Conservation (phyloP, 2,113 vertebrate genomes). For the Marmota flaviventris region DNA sequence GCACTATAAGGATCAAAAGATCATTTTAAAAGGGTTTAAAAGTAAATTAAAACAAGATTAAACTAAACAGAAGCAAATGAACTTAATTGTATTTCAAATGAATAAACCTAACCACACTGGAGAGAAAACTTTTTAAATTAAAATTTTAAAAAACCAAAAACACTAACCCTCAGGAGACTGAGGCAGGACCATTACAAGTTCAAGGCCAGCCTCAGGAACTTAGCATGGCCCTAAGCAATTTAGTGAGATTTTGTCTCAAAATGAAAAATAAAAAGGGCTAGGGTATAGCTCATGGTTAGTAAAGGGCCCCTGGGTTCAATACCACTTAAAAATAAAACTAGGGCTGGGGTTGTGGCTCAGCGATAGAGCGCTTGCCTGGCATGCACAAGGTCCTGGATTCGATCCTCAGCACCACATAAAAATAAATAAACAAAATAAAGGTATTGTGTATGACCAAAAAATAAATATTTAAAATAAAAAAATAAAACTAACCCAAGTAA, state of each 20-base stretch:
- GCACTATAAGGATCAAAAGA: neutral
- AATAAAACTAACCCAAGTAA: neutral
- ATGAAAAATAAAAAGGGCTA: neutral
- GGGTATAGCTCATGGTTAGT: too few species aligned
- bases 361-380: too few species aligned
- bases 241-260: neutral
- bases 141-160: too few species aligned
- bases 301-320: too few species aligned
- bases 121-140: neutral
- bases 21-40: neutral
- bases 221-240: neutral
- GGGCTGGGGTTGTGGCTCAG: too few species aligned
- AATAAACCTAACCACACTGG: neutral
- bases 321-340: neutral
- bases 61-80: conserved; percentile 60
- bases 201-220: neutral
- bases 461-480: neutral
- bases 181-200: neutral
- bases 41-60: neutral
- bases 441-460: too few species aligned
- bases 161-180: neutral
- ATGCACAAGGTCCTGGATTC: too few species aligned
- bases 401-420: too few species aligned
- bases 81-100: conserved; percentile 29
- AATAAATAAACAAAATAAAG: too few species aligned